phyloP scores from a whole-genome alignment of 2,797 vertebrate species.

The Atherinosoma microstoma region DNA sequence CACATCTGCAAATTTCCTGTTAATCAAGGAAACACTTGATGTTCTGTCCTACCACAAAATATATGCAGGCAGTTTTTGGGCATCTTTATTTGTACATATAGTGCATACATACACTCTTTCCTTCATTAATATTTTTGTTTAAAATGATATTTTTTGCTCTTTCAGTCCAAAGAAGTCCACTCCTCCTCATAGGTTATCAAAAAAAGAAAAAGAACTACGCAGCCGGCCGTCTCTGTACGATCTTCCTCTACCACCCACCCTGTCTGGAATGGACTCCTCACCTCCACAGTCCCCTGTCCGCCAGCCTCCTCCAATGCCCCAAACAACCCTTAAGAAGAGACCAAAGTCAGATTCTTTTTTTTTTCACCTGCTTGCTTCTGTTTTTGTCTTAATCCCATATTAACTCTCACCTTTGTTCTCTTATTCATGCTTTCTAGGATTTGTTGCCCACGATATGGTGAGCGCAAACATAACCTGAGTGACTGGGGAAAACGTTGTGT shows the following conservation, averaged over 20 bases:
- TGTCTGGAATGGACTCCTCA: conserved; percentile 90
- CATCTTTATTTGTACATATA: background rate
- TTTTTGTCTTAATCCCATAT: background rate
- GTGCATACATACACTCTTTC: background rate
- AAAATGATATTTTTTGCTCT: background rate
- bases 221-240: conserved; percentile 92
- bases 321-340: conserved; percentile 93
- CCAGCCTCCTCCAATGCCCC: conserved; percentile 87
- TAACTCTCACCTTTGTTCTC: background rate
- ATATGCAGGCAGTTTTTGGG: too few species aligned
- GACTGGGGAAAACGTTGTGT: conserved; percentile 99
- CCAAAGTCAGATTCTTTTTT: conserved; percentile 91
- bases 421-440: conserved; percentile 84
- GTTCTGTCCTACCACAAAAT: too few species aligned
- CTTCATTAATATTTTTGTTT: background rate
- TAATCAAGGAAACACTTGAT: background rate
- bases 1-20: background rate
- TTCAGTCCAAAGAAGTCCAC: conserved; percentile 92
- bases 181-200: conserved; percentile 87
- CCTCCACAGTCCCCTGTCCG: conserved; percentile 93
- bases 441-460: conserved; percentile 96
- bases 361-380: background rate
- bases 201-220: conserved; percentile 91
- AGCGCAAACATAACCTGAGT: conserved; percentile 94
- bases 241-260: conserved; percentile 94